Evolutionary conservation across 2,113 vertebrate genomes (phyloP), one percentile per base, ranked within the genome.

Genomic region (Plecotus auritus): DNA sequence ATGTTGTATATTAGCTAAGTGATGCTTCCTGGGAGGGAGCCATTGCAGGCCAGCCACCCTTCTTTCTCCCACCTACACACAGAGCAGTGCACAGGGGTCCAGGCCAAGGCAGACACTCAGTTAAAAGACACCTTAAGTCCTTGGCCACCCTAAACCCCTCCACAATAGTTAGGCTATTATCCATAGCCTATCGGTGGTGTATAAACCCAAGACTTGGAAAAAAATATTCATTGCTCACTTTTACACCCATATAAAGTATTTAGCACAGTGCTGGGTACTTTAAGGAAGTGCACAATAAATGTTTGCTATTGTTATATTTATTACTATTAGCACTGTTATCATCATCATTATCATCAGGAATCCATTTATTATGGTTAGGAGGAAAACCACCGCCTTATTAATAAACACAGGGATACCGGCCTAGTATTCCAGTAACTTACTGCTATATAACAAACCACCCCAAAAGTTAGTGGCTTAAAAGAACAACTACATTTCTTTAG

Each of bases 21-120:
- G n/a, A 77, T 1, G 0, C 17, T 56, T 18, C 0, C 0, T 8
- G 8, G 30, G 28, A 16, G 28, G 69, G 32, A 37, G 26, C 4
- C 45, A 42, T 20, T 0, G 0, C 16, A 61, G 6, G 13, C 4
- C 28, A 37, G 13, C 30, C 66, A 54, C 23, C 0, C 28, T 56
- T 32, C 76, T 23, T 1, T n/a, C 45, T 67, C n/a, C 66, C n/a
- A 23, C 13, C 4, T 16, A 26, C 51, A 42, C 7, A 32, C n/a
- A 23, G 13, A 30, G 42, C 1, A 0, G n/a, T 23, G 11, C 85
- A 45, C 2, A 12, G 49, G 4, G 2, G 22, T 30, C 45, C 61
- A 18, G 45, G 12, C 18, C 22, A 59, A 22, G 51, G 14, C 42
- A 85, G 67, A 51, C 18, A 90, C n/a, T 14, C 51, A 23, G 45